phyloP scores from a whole-genome alignment of 1,140 invertebrate genomes.

The Orchesella cincta region DNA sequence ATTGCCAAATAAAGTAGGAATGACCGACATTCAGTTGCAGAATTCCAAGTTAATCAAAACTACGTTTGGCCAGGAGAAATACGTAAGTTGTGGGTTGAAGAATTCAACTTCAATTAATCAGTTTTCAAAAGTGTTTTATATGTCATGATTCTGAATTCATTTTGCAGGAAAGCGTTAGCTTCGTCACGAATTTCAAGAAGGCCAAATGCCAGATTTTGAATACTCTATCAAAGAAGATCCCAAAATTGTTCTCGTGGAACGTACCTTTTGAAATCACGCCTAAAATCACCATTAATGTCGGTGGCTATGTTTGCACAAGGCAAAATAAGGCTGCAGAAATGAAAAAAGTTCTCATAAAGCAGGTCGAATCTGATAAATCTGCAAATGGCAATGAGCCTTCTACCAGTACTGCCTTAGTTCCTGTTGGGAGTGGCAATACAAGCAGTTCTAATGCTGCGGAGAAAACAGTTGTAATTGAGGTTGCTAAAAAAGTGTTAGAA shows the following conservation, averaged over 20 bases:
- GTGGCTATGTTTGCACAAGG: constrained; percentile 14
- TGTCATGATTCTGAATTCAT: not conserved
- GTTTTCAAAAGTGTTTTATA: not conserved
- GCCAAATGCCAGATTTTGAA: constrained; percentile 33
- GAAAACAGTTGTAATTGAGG: constrained; percentile 10
- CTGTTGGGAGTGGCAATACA: not conserved
- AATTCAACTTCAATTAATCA: not conserved
- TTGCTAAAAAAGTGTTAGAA: constrained; percentile 20
- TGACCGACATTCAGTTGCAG: not conserved
- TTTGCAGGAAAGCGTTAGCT: not conserved
- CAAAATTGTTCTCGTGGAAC: constrained; percentile 32
- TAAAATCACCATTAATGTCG: constrained; percentile 35
- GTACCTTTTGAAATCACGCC: constrained; percentile 37
- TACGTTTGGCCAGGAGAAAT: not conserved
- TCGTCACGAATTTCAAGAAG: not conserved
- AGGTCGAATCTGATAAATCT: not conserved
- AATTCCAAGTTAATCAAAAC: not conserved
- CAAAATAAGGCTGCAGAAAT: constrained; percentile 20
- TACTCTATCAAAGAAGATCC: constrained; percentile 16
- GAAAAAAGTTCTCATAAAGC: not conserved
- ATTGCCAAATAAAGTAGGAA: constrained; percentile 5
- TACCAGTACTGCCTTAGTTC: no score
- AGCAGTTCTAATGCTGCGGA: not conserved
- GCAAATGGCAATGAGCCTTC: no score
- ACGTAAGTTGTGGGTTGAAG: not conserved